These are phyloP conservation scores for Brevipalpus yothersi DNA, from an alignment of 1,140 invertebrate species.

Conservation along the genomic window DNA sequence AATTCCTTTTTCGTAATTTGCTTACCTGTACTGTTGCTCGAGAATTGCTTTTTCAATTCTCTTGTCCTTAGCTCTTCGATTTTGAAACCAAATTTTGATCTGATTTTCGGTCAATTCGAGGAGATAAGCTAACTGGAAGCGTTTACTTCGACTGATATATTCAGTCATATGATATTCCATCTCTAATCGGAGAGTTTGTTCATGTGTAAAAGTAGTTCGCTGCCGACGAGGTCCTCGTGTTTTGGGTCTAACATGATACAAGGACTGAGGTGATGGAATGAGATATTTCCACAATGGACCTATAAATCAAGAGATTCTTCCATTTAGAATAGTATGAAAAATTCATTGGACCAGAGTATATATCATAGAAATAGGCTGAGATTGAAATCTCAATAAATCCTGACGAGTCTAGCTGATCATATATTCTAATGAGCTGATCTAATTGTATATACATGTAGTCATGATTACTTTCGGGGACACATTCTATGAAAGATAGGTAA, in stretches of 20 bases:
- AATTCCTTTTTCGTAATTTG: too few species aligned
- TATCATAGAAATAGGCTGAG: too few species aligned
- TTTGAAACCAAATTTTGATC: constrained; percentile 94
- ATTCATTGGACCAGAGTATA: too few species aligned
- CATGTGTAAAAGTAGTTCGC: constrained; percentile 74
- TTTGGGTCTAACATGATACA: neutral
- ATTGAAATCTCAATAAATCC: too few species aligned
- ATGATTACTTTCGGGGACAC: too few species aligned
- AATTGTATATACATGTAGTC: too few species aligned
- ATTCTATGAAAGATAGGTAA: too few species aligned
- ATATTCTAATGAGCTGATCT: too few species aligned
- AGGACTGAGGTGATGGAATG: neutral
- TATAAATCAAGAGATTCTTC: too few species aligned
- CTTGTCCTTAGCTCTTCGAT: constrained; percentile 80
- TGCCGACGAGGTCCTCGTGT: constrained; percentile 33
- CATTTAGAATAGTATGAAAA: too few species aligned
- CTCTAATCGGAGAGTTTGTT: constrained; percentile 70
- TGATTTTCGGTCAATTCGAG: constrained; percentile 61
- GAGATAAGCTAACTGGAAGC: constrained; percentile 59
- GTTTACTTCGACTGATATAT: constrained; percentile 48
- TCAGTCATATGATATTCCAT: constrained; percentile 51
- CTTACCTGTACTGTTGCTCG: constrained; percentile 71
- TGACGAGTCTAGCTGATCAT: too few species aligned
- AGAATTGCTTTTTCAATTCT: constrained; percentile 80
- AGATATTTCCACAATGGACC: too few species aligned